These are phyloP conservation scores for Acronicta alni DNA, from an alignment of 2,888 invertebrate genomes.

Conservation along the genomic window DNA sequence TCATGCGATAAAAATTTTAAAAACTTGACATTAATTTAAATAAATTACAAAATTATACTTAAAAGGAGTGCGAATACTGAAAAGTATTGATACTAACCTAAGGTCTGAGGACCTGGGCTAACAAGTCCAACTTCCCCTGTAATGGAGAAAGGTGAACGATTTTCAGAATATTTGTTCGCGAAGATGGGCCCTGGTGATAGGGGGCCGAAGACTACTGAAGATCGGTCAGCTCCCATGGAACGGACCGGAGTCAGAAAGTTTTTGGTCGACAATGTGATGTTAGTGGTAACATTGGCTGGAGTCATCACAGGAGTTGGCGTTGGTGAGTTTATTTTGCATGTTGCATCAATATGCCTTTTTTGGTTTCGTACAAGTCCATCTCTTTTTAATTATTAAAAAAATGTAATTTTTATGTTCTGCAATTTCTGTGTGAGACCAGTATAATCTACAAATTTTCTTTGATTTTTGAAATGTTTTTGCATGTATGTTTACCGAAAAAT, in stretches of 20 bases:
- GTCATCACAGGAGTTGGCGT: slow-evolving; percentile 93
- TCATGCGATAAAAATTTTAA: slow-evolving; percentile 40
- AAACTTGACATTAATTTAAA: slow-evolving; percentile 12
- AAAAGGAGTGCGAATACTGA: slow-evolving; percentile 30
- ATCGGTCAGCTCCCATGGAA: slow-evolving; percentile 90
- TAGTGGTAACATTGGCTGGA: slow-evolving; percentile 94
- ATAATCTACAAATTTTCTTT: too few relatives aligned
- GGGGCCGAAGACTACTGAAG: slow-evolving; percentile 90
- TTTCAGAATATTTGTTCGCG: slow-evolving; percentile 94
- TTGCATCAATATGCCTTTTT: too few relatives aligned
- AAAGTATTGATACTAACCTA: slow-evolving; percentile 45
- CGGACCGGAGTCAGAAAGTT: slow-evolving; percentile 91
- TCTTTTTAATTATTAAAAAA: too few relatives aligned
- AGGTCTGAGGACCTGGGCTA: slow-evolving; percentile 69
- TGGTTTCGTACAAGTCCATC: too few relatives aligned
- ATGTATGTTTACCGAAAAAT: too few relatives aligned
- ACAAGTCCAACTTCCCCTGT: slow-evolving; percentile 70
- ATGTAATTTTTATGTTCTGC: too few relatives aligned
- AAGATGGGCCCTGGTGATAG: slow-evolving; percentile 93
- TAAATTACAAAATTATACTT: slow-evolving; percentile 23
- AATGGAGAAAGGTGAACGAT: slow-evolving; percentile 91
- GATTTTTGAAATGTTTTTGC: too few relatives aligned
- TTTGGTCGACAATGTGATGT: slow-evolving; percentile 93
- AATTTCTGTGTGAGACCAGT: too few relatives aligned
- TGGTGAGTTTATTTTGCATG: slow-evolving; percentile 84